Evolutionary conservation across 2,797 vertebrate genomes (phyloP), one percentile per base, ranked within the genome.

Genomic region (Lacerta bilineata): DNA sequence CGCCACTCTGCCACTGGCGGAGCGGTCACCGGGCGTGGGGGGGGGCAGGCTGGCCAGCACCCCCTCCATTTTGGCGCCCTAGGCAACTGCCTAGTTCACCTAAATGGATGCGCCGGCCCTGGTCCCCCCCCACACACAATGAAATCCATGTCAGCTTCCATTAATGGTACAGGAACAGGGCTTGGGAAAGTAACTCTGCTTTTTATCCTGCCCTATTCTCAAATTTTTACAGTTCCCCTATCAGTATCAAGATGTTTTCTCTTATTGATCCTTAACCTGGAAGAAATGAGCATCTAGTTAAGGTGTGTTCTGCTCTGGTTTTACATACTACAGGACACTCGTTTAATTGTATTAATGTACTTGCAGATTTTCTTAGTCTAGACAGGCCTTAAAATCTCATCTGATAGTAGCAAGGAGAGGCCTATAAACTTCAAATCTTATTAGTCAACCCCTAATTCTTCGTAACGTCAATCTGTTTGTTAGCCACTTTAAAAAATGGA

Each of bases 381-480:
- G 77, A 89, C 87, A 84, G 75, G 23, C 83, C 43, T 84, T n/a
- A 86, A 87, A 66, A 86, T 1, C 0, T 81, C 82, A 71, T 78
- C 68, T 92, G 88, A 85, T 0, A 25, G 84, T 18, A 86, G 74
- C 66, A 74, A 71, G 91, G 9, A 55, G 13, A 64, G 83, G 77
- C 72, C 83, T 90, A 61, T 87, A 88, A 20, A 84, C 88, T 77
- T 91, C 87, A 82, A 50, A 88, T 84, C 55, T 91, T 88, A 61
- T 81, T 80, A 90, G 89, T 86, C 72, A 84, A 3, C 15, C 75
- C 61, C 59, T 87, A 36, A 0, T 9, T 93, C 87, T 71, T 82
- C 23, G 74, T 80, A 68, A 68, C 5, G 27, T 78, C 74, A 83
- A 46, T 64, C 80, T n/a, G 29, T 36, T 75, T 68, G 59, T 83